Conservation (phyloP, 2,888 invertebrate species). For the Selenia dentaria region DNA sequence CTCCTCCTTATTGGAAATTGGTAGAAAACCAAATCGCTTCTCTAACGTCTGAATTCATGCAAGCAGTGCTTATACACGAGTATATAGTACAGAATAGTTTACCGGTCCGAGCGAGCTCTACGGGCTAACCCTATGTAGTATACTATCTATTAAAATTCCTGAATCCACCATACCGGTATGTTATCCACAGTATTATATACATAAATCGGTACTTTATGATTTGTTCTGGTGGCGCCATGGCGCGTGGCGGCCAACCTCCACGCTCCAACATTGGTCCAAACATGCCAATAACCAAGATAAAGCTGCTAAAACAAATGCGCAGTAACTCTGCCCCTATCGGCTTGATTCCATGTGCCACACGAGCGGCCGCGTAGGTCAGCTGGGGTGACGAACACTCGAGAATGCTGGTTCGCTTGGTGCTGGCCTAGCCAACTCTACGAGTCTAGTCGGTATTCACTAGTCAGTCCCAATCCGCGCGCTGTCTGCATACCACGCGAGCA, state of each 20-base stretch:
- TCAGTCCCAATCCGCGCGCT: neutral
- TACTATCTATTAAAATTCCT: neutral
- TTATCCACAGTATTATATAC: neutral
- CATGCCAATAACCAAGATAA: slow-evolving; percentile 1
- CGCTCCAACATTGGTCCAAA: slow-evolving; percentile 2
- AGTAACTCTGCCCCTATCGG: slow-evolving; percentile 1
- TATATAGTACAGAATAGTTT: too few species aligned
- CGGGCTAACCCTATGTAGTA: too few species aligned
- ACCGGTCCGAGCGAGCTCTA: too few species aligned
- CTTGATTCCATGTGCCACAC: neutral
- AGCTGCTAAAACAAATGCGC: slow-evolving; percentile 6
- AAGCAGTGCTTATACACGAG: too few species aligned
- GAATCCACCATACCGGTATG: neutral
- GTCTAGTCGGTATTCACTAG: neutral
- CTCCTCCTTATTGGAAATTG: too few species aligned
- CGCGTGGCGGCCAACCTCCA: slow-evolving; percentile 4
- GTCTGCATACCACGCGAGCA: neutral
- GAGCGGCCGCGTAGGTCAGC: slow-evolving; percentile 6
- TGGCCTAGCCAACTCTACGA: too few species aligned
- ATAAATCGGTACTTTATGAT: neutral
- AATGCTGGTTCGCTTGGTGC: neutral
- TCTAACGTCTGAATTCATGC: too few species aligned
- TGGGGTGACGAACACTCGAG: slow-evolving; percentile 17
- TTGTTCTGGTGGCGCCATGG: neutral
- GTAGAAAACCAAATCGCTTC: too few species aligned